Evolutionary conservation across 2,888 invertebrate genomes (phyloP), one percentile per base, ranked within the genome.

Genomic region (Apamea crenata): DNA sequence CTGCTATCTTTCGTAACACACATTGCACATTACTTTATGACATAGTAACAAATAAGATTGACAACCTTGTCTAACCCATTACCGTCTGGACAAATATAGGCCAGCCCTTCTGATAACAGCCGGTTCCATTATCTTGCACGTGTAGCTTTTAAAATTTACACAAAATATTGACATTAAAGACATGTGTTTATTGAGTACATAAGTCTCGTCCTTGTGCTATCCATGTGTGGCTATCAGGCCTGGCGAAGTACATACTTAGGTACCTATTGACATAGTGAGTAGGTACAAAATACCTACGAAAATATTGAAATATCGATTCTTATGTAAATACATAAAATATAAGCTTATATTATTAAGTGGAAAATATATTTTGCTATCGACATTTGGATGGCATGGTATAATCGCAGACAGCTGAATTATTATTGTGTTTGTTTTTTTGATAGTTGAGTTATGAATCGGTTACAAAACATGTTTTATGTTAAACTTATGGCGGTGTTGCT

Each of bases 81-180:
- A 69, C 40, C 7, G 84, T 69, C 80, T 84, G 80, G 25, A 53
- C 74, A 84, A 70, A 85, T 29, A 81, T 36, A 56, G 66, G 63
- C 82, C 82, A 82, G 36, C 56, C 86, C 73, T 67, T 50, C n/a
- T 7, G 82, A 77, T 77, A 81, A 40, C n/a, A 32, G 18, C 2
- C 25, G 18, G 53, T 8, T 32, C n/a, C 29, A 47, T 40, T 74
- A 68, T 81, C 85, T 72, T 85, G 72, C 83, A 85, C 85, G 85
- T 83, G 85, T 71, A 40, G n/a, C 21, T 59, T 85, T 69, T 71
- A 68, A 65, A n/a, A 78, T 56, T 50, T 47, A 59, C 65, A 77
- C 74, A 77, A 59, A 85, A 81, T 84, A 82, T 85, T 84, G 73
- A 85, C 86, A 63, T 85, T n/a, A 29, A 21, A 74, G 80, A 65